Conservation (phyloP, 1,140 invertebrate genomes). For the Belonocnema kinseyi region DNA sequence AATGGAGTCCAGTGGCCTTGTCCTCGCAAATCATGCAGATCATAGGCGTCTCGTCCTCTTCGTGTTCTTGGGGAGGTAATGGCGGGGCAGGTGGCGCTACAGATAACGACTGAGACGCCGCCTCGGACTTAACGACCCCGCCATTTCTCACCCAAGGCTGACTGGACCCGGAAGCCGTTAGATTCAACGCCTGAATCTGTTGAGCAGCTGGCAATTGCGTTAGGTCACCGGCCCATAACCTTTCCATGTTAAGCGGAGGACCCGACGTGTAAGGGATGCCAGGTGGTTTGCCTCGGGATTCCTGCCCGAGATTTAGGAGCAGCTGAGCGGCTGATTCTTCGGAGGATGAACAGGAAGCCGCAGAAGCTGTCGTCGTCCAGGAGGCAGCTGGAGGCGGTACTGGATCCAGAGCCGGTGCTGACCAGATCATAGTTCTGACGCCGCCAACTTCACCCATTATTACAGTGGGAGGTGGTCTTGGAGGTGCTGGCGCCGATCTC, state of each 20-base stretch:
- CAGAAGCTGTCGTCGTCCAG: slow-evolving; percentile 71
- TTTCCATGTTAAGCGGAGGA: slow-evolving; percentile 90
- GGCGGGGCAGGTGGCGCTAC: slow-evolving; percentile 77
- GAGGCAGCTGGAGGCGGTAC: slow-evolving; percentile 70
- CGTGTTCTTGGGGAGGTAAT: slow-evolving; percentile 79
- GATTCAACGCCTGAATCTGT: slow-evolving; percentile 87
- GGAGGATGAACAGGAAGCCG: slow-evolving; percentile 74
- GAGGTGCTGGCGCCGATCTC: slow-evolving; percentile 77
- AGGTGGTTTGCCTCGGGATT: slow-evolving; percentile 75
- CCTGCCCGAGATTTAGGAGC: slow-evolving; percentile 87
- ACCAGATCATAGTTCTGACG: slow-evolving; percentile 94
- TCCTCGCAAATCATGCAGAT: slow-evolving; percentile 99
- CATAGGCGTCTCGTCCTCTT: slow-evolving; percentile 95
- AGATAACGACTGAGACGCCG: slow-evolving; percentile 68
- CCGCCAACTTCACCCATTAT: slow-evolving; percentile 94
- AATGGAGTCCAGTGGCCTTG: slow-evolving; percentile 97
- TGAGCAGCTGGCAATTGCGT: slow-evolving; percentile 88
- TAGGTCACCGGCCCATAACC: slow-evolving; percentile 91
- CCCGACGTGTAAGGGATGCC: slow-evolving; percentile 75
- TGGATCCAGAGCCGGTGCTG: slow-evolving; percentile 79
- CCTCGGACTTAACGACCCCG: slow-evolving; percentile 67
- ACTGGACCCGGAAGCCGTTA: slow-evolving; percentile 79
- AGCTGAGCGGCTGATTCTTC: slow-evolving; percentile 90
- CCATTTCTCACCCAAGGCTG: slow-evolving; percentile 74
- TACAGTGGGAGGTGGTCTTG: slow-evolving; percentile 87